These are phyloP conservation scores for Pocillopora meandrina DNA, from an alignment of 92 coral and sea anemone genomes.

Conservation along the genomic window DNA sequence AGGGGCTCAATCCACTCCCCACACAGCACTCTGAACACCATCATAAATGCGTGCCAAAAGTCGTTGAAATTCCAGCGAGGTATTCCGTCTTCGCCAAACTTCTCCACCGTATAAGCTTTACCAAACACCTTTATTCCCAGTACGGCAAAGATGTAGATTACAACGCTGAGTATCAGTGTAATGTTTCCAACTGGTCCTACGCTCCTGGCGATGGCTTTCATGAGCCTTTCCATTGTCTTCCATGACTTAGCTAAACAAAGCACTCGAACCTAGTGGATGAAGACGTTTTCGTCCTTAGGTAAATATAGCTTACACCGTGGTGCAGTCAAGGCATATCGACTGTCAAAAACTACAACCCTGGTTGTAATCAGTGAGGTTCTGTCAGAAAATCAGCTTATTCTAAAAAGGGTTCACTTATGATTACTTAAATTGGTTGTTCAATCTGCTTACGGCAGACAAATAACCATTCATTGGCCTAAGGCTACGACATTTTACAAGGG, in stretches of 20 bases:
- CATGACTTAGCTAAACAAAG: conserved; percentile 83
- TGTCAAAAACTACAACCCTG: too few relatives aligned
- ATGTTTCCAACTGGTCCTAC: conserved; percentile 83
- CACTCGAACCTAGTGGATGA: conserved; percentile 59
- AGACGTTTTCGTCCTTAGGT: too few relatives aligned
- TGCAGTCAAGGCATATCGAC: too few relatives aligned
- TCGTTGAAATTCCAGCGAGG: conserved; percentile 88
- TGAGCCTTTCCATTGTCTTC: conserved; percentile 79
- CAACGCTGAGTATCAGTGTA: conserved; percentile 74
- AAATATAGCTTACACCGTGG: too few relatives aligned
- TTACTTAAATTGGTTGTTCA: too few relatives aligned
- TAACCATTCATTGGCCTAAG: too few relatives aligned
- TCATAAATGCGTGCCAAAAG: conserved; percentile 81
- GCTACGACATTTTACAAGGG: too few relatives aligned
- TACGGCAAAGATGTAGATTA: conserved; percentile 81
- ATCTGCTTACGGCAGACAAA: too few relatives aligned
- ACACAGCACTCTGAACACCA: conserved; percentile 80
- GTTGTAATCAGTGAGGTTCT: too few relatives aligned
- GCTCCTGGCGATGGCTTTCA: conserved; percentile 79
- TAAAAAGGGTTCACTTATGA: too few relatives aligned
- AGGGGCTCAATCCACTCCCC: conserved; percentile 90
- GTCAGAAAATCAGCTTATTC: too few relatives aligned
- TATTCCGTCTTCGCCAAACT: conserved; percentile 63
- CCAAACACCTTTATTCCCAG: conserved; percentile 81
- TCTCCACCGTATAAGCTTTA: conserved; percentile 65